phyloP scores from a whole-genome alignment of 2,888 invertebrate species.

The Dryadula phaetusa region DNA sequence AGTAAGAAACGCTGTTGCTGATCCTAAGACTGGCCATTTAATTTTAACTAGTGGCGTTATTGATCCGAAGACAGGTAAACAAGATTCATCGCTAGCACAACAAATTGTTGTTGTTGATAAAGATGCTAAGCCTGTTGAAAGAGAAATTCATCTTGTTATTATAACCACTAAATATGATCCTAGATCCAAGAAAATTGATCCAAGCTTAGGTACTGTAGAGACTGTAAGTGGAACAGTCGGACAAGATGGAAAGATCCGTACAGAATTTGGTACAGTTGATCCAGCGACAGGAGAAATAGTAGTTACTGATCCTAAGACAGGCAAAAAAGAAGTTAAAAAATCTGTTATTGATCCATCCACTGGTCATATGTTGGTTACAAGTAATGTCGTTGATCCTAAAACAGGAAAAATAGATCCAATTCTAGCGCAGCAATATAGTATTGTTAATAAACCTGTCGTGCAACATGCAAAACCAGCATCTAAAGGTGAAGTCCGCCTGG shows the following conservation, averaged over 20 bases:
- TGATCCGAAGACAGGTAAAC: slow-evolving; percentile 84
- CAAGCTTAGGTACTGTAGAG: slow-evolving; percentile 72
- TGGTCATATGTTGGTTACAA: slow-evolving; percentile 83
- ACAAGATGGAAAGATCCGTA: slow-evolving; percentile 78
- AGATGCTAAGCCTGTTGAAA: slow-evolving; percentile 69
- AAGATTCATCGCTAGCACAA: slow-evolving; percentile 82
- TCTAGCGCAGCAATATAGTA: slow-evolving; percentile 78
- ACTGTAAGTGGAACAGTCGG: slow-evolving; percentile 86
- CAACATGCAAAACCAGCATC: slow-evolving; percentile 69
- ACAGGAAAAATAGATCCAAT: slow-evolving; percentile 86
- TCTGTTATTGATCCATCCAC: slow-evolving; percentile 82
- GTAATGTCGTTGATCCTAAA: slow-evolving; percentile 82
- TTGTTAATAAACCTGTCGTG: slow-evolving; percentile 75
- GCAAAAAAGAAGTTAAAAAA: slow-evolving; percentile 84
- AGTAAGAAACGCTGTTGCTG: slow-evolving; percentile 82
- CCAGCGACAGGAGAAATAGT: slow-evolving; percentile 84
- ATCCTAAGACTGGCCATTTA: slow-evolving; percentile 83
- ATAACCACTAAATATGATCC: slow-evolving; percentile 86
- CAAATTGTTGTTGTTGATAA: slow-evolving; percentile 81
- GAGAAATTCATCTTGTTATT: slow-evolving; percentile 84
- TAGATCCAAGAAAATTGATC: slow-evolving; percentile 76
- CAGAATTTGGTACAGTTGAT: slow-evolving; percentile 87
- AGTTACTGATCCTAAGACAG: slow-evolving; percentile 74
- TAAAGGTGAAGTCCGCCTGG: slow-evolving; percentile 74
- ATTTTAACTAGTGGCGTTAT: slow-evolving; percentile 81